Evolutionary conservation across 2,888 invertebrate species (phyloP).

Genomic region (Drosophila suboccidentalis): DNA sequence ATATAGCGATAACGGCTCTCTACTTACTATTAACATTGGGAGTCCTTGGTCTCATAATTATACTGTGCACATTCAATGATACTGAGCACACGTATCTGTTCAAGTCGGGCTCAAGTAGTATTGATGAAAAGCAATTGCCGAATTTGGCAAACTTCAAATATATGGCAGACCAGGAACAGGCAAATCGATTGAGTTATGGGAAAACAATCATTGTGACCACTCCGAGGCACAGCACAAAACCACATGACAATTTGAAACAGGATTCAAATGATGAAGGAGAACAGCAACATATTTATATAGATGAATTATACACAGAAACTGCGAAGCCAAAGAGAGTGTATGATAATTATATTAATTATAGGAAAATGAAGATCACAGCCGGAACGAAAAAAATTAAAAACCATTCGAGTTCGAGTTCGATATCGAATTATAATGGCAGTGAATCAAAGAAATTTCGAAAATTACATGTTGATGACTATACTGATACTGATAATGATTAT

Average conservation of each 20-base stretch:
- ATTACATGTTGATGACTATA: not conserved
- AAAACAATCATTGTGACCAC: not conserved
- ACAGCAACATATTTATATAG: slow-evolving; percentile 7
- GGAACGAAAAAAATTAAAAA: not conserved
- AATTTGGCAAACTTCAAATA: not conserved
- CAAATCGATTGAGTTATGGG: not conserved
- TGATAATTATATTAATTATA: slow-evolving; percentile 1
- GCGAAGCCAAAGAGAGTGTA: not conserved
- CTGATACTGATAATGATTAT: not conserved
- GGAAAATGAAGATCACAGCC: not conserved
- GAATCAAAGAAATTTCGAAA: not conserved
- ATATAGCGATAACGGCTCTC: not conserved
- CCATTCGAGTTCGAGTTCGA: too few relatives aligned
- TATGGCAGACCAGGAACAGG: too few relatives aligned
- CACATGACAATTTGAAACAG: not conserved
- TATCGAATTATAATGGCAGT: not conserved
- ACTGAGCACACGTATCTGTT: not conserved
- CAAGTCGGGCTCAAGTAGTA: not conserved
- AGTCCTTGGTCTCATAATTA: not conserved
- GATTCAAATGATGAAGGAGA: not conserved
- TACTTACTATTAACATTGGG: not conserved
- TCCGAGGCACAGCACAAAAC: not conserved
- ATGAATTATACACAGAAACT: slow-evolving; percentile 5
- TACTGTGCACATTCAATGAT: not conserved
- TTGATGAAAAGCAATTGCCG: not conserved